Evolutionary conservation across 2,113 vertebrate genomes (phyloP).

Genomic region (Dromas ardeola): DNA sequence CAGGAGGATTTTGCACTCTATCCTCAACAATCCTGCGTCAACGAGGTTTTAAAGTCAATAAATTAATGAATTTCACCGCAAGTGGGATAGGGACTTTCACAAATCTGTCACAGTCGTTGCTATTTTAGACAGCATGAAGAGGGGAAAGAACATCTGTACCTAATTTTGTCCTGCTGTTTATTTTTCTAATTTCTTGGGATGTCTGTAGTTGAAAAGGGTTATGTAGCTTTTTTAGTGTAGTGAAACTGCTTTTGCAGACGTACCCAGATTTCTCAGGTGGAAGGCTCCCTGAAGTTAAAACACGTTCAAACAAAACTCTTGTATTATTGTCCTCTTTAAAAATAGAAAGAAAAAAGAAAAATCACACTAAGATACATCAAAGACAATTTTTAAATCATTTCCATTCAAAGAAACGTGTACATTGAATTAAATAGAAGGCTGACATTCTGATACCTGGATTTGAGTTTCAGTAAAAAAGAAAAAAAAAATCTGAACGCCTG

Average conservation of each 20-base stretch:
- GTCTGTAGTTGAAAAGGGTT: not conserved
- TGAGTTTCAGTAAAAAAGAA: not conserved
- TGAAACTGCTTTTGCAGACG: conserved; percentile 35
- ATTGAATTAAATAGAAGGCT: not conserved
- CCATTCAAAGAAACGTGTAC: not conserved
- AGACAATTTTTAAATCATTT: not conserved
- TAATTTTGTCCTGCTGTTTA: not conserved
- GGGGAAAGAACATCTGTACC: not conserved
- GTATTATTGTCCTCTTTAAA: conserved; percentile 98
- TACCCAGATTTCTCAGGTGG: conserved; percentile 98
- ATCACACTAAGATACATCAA: not conserved
- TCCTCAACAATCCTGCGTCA: not conserved
- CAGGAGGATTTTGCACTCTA: not conserved
- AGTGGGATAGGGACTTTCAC: not conserved
- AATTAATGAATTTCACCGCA: not conserved
- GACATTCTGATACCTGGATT: not conserved
- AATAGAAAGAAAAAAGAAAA: conserved; percentile 51
- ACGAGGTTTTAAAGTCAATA: not conserved
- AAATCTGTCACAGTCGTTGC: not conserved
- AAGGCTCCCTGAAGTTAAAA: conserved; percentile 97
- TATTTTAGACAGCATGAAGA: not conserved
- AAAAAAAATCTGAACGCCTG: not conserved
- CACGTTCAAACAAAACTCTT: conserved; percentile 97
- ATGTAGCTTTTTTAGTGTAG: not conserved
- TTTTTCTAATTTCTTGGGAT: not conserved